Conservation (phyloP, 2,797 vertebrate species). For the Myotis pilosus region DNA sequence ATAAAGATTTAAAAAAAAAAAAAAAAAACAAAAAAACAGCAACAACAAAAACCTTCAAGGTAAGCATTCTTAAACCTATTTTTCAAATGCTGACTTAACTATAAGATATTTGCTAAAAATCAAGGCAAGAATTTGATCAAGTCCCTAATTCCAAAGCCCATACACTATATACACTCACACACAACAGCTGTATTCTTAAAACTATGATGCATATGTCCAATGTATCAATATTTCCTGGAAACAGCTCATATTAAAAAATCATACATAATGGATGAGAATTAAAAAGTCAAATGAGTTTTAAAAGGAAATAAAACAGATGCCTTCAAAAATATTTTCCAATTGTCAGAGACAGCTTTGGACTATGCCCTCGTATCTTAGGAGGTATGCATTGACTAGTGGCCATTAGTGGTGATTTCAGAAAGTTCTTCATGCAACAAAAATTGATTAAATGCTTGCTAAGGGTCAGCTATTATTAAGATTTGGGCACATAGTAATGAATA, state of each 20-base stretch:
- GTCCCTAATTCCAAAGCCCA: neutral
- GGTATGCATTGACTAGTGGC: neutral
- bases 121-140: constrained; percentile 36
- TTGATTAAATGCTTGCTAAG: neutral
- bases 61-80: constrained; percentile 4
- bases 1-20: too few species aligned
- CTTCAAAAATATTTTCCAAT: neutral
- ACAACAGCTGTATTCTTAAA: neutral
- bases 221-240: neutral
- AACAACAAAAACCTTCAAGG: neutral
- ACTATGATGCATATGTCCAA: neutral
- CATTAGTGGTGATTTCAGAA: constrained; percentile 4
- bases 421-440: constrained; percentile 27
- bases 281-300: constrained; percentile 14
- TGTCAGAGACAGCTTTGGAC: neutral
- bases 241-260: neutral
- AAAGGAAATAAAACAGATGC: constrained; percentile 16
- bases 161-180: neutral
- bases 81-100: constrained; percentile 21
- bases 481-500: neutral
- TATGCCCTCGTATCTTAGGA: neutral
- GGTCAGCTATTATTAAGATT: neutral
- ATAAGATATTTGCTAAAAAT: constrained; percentile 45
- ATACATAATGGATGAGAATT: neutral
- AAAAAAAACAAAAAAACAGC: too few species aligned